These are phyloP conservation scores for Sylvietta virens DNA, from an alignment of 2,113 vertebrate species.

Conservation along the genomic window DNA sequence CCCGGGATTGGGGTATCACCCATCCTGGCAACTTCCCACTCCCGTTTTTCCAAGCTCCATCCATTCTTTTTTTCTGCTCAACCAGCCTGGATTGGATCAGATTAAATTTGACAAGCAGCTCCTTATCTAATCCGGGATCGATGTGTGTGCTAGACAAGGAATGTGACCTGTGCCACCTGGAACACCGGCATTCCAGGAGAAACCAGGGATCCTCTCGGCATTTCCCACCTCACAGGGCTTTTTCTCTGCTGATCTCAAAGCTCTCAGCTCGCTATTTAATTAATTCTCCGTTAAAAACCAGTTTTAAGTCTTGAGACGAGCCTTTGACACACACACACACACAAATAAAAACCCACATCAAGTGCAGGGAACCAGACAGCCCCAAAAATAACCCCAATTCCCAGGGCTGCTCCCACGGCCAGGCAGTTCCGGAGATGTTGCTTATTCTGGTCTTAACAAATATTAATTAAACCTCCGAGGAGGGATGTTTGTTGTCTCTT, in stretches of 20 bases:
- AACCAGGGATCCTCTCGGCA: neutral
- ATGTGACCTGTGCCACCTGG: neutral
- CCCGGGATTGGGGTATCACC: neutral
- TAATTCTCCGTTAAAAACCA: neutral
- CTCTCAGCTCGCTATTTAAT: neutral
- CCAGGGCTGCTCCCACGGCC: neutral
- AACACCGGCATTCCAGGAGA: neutral
- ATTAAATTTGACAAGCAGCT: neutral
- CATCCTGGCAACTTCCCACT: neutral
- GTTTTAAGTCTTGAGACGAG: neutral
- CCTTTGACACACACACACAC: neutral
- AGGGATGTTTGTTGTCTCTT: conserved; percentile 1
- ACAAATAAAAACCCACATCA: neutral
- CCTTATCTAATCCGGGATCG: neutral
- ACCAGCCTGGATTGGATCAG: neutral
- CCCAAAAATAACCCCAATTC: conserved; percentile 20
- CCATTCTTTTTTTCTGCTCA: neutral
- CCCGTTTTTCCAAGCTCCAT: neutral
- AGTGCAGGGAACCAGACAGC: neutral
- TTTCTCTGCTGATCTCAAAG: neutral
- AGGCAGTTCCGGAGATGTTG: neutral
- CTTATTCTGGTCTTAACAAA: neutral
- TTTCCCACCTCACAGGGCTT: neutral
- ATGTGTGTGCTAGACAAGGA: neutral
- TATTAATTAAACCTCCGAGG: conserved; percentile 28